Conservation (phyloP, 2,888 invertebrate species). For the Idaea dimidiata region DNA sequence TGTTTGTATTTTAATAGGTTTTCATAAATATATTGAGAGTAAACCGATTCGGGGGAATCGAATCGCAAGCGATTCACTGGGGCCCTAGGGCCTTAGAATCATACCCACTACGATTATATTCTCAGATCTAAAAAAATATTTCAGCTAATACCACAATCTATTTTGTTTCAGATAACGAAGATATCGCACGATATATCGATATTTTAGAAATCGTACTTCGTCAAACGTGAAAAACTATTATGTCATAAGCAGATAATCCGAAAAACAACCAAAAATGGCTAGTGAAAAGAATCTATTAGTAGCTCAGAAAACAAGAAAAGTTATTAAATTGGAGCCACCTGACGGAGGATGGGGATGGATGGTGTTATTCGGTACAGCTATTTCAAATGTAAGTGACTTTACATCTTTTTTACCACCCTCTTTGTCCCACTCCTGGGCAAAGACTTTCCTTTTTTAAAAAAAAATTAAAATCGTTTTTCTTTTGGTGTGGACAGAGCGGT, state of each 20-base stretch:
- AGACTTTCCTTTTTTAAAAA: too few relatives aligned
- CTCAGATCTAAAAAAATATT: too few relatives aligned
- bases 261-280: conserved; percentile 36
- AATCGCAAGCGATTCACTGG: too few relatives aligned
- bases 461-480: too few relatives aligned
- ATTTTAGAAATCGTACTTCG: too few relatives aligned
- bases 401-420: background rate
- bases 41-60: too few relatives aligned
- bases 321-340: conserved; percentile 74
- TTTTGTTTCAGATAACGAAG: background rate
- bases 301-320: conserved; percentile 48
- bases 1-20: too few relatives aligned
- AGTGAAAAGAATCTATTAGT: conserved; percentile 49
- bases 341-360: conserved; percentile 90
- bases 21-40: too few relatives aligned
- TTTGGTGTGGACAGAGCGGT: too few relatives aligned
- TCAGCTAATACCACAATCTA: background rate
- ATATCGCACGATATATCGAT: background rate
- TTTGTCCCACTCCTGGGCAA: too few relatives aligned
- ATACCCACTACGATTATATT: too few relatives aligned
- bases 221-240: background rate
- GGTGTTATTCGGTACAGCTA: conserved; percentile 83
- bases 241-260: conserved; percentile 8
- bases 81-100: too few relatives aligned
- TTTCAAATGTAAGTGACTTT: conserved; percentile 82